phyloP scores from a whole-genome alignment of 2,888 invertebrate genomes.

The Notodromas monacha region DNA sequence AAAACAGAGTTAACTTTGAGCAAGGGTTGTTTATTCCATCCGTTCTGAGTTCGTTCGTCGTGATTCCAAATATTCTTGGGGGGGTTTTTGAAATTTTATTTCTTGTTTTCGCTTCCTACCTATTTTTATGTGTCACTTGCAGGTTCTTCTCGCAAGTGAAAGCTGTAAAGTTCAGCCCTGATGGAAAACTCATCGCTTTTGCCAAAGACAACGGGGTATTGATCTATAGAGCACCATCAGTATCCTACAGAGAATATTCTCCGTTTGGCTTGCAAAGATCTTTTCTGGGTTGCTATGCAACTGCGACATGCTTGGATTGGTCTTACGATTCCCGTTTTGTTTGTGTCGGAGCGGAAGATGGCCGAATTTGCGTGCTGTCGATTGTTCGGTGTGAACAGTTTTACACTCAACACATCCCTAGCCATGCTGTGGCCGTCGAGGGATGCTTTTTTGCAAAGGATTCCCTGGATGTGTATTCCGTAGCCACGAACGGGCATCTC shows the following conservation, averaged over 20 bases:
- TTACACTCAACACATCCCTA: constrained; percentile 36
- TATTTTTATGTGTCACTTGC: too few species aligned
- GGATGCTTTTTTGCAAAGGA: constrained; percentile 58
- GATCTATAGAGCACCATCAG: constrained; percentile 52
- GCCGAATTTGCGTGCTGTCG: constrained; percentile 43
- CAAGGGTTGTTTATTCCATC: too few species aligned
- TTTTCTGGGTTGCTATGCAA: constrained; percentile 46
- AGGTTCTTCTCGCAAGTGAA: constrained; percentile 42
- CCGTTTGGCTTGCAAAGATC: constrained; percentile 54
- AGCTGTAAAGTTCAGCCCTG: constrained; percentile 60
- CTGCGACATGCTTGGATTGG: constrained; percentile 65
- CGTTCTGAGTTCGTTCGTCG: too few species aligned
- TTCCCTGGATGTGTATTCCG: constrained; percentile 46
- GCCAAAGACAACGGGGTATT: constrained; percentile 53
- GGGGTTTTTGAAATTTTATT: too few species aligned
- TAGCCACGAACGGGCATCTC: constrained; percentile 41
- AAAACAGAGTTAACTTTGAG: too few species aligned
- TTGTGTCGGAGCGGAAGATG: constrained; percentile 48
- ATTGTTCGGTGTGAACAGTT: constrained; percentile 39
- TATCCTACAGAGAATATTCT: constrained; percentile 43
- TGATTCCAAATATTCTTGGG: too few species aligned
- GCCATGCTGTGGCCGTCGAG: constrained; percentile 51
- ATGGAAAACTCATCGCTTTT: constrained; percentile 68
- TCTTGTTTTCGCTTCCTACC: too few species aligned
- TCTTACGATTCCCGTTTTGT: constrained; percentile 44